These are phyloP conservation scores for Lophius piscatorius DNA, from an alignment of 2,113 vertebrate genomes.

Conservation along the genomic window DNA sequence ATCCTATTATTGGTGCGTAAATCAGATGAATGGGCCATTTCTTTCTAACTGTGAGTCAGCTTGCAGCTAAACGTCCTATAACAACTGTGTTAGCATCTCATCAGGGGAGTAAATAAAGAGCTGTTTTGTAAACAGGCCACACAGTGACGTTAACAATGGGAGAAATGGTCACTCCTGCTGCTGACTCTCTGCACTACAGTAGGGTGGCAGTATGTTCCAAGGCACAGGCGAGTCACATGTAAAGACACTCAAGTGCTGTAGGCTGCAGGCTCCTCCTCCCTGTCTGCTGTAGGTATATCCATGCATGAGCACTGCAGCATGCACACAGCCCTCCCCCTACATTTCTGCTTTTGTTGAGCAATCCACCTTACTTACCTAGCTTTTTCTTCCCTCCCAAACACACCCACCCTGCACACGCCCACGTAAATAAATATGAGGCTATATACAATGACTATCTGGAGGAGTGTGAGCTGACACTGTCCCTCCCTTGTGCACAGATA, in stretches of 20 bases:
- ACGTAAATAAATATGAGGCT: neutral
- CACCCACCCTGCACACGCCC: conserved; percentile 29
- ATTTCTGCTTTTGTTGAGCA: conserved; percentile 41
- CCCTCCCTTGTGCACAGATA: conserved; percentile 13
- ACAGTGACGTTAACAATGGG: conserved; percentile 59
- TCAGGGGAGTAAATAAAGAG: conserved; percentile 50
- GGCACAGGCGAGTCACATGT: conserved; percentile 59
- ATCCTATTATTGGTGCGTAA: neutral
- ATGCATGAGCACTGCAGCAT: conserved; percentile 46
- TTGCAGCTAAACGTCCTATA: neutral
- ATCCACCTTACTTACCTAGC: conserved; percentile 1
- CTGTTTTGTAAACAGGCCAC: conserved; percentile 68
- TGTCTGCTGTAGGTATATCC: conserved; percentile 56
- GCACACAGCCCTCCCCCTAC: conserved; percentile 6
- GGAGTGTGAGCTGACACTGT: no score
- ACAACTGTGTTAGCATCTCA: conserved; percentile 45
- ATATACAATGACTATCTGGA: conserved; percentile 25
- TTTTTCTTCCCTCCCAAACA: conserved; percentile 19
- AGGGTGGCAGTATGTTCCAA: conserved; percentile 75
- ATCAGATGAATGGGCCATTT: neutral
- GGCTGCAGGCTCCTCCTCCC: conserved; percentile 56
- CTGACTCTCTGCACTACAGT: conserved; percentile 52
- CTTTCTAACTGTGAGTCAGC: neutral
- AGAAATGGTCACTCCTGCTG: conserved; percentile 49
- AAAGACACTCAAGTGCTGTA: conserved; percentile 58